Conservation (phyloP, 1,140 invertebrate genomes). For the Ganaspis sp. region DNA sequence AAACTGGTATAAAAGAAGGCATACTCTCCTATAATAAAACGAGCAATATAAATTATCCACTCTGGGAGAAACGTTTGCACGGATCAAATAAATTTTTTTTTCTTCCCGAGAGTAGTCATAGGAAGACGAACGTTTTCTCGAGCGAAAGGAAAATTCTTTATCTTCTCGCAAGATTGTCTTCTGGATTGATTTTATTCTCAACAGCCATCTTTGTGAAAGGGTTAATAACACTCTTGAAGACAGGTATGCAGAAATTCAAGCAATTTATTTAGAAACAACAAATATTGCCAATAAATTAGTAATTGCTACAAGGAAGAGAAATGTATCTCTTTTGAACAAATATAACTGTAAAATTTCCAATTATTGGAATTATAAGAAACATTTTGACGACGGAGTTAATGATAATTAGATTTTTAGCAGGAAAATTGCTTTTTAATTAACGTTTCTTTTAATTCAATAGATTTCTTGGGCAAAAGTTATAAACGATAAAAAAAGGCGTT, state of each 20-base stretch:
- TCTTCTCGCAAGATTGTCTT: neutral
- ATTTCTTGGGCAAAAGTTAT: too few relatives aligned
- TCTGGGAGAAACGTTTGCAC: neutral
- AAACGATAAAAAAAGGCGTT: too few relatives aligned
- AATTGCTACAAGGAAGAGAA: conserved; percentile 5
- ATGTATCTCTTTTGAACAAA: neutral
- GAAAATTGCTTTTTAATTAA: neutral
- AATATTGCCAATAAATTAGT: conserved; percentile 6
- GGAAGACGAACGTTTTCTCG: neutral
- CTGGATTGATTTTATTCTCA: neutral
- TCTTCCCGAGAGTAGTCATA: neutral
- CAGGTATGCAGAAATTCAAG: neutral
- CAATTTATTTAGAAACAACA: neutral
- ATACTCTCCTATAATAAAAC: neutral
- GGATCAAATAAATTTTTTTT: conserved; percentile 4
- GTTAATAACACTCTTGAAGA: neutral
- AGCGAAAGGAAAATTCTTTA: neutral
- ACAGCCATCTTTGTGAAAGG: neutral
- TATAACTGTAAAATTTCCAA: neutral
- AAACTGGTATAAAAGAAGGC: conserved; percentile 5
- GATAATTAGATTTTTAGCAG: neutral
- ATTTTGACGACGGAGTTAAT: neutral
- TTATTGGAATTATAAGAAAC: neutral
- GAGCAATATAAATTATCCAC: neutral
- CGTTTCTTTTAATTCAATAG: too few relatives aligned